These are phyloP conservation scores for Hirtodrosophila alboralis DNA, from an alignment of 2,888 invertebrate genomes.

Conservation along the genomic window DNA sequence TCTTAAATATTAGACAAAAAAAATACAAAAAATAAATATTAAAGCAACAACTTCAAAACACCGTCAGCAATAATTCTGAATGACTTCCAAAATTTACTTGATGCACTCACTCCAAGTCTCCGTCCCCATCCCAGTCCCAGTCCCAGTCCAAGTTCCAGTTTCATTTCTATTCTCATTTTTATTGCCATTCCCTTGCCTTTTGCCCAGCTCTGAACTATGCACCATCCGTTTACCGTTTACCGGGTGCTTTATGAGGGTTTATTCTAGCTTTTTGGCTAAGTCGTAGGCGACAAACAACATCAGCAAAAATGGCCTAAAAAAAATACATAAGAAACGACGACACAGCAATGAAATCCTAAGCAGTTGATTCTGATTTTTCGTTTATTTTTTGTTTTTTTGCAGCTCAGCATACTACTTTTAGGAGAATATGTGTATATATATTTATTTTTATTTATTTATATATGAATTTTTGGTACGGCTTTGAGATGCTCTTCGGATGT, in stretches of 20 bases:
- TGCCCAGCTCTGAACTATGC: conserved; percentile 29
- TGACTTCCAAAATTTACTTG: too few species aligned
- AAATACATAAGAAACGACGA: conserved; percentile 30
- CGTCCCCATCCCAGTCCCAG: too few species aligned
- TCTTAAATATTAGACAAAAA: too few species aligned
- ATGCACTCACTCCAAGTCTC: too few species aligned
- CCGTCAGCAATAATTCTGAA: too few species aligned
- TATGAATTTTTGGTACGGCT: too few species aligned
- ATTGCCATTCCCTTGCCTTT: not conserved
- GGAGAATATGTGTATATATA: too few species aligned
- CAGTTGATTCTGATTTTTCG: conserved; percentile 57
- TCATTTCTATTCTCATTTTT: not conserved
- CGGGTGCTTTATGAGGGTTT: conserved; percentile 67
- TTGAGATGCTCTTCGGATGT: too few species aligned
- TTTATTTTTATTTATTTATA: not conserved
- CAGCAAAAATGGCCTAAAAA: conserved; percentile 8
- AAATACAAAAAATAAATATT: too few species aligned
- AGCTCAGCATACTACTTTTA: not conserved
- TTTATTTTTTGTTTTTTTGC: conserved; percentile 6
- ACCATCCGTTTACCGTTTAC: conserved; percentile 33
- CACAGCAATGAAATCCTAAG: conserved; percentile 63
- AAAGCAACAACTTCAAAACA: too few species aligned
- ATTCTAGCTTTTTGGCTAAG: conserved; percentile 45
- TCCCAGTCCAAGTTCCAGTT: not conserved
- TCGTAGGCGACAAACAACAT: conserved; percentile 27